Evolutionary conservation across 2,113 vertebrate species (phyloP), one percentile per base, ranked within the genome.

Genomic region (Salvelinus sp.): DNA sequence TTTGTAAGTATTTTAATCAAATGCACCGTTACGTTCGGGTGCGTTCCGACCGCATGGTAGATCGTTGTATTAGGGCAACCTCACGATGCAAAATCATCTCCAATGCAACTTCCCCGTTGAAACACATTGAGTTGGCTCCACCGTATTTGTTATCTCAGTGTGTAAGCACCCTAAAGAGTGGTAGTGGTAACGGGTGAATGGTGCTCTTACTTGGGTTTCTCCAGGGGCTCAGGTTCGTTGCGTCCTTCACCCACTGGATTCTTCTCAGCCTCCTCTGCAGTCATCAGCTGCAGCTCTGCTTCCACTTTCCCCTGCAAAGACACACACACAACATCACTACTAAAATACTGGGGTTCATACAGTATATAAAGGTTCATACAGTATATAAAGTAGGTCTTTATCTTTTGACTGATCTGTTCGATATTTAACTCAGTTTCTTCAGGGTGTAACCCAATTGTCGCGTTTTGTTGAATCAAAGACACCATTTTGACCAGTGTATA

Each of bases 131-230:
- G 50, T 54, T 18, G 12, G 16, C 50, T 54, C 50, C 50, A 54
- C 50, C 7, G 38, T 44, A 54, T 54, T 54, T 54, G 50, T 54
- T 5, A 54, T 3, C 50, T 54, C 50, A 54, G 50, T 54, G 16
- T 54, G 50, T 18, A 13, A 54, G 14, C 3, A 54, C 4, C 4
- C 4, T 54, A 54, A 54, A 54, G 12, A 14, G 12, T 0, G 50
- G 50, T 18, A 3, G 4, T 54, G 50, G 16, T 54, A 54, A 54
- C 4, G 14, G 50, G 48, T 18, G 50, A 44, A 48, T 27, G 64
- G 27, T 65, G 30, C 0, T 80, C 97, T 97, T 90, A 99, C 98
- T 99, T 99, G 86, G 98, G 98, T 88, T 99, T 99, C 92, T 99
- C 98, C 88, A 99, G 91, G 0, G 98, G 98, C 57, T 99, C 98